phyloP scores from a whole-genome alignment of 2,797 vertebrate species.

The Columba guinea region DNA sequence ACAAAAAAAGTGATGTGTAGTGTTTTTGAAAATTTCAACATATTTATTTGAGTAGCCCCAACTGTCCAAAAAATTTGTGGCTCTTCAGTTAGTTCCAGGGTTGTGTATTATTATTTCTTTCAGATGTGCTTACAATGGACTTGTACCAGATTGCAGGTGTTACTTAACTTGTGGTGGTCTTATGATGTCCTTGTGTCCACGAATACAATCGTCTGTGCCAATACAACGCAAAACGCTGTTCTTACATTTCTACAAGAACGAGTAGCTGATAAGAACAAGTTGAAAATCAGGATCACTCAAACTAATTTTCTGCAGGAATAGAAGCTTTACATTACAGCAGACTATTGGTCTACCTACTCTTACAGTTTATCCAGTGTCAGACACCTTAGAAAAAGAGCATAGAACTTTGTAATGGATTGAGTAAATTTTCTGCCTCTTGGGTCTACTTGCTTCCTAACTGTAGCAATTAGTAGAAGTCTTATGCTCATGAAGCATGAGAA shows the following conservation, averaged over 20 bases:
- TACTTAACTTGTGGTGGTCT: background rate
- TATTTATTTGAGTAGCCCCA: background rate
- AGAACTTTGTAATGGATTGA: background rate
- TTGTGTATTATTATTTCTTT: background rate
- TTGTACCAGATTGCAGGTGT: background rate
- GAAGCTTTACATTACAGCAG: background rate
- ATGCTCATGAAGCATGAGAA: background rate
- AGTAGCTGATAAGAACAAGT: background rate
- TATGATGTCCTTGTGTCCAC: background rate
- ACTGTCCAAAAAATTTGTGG: background rate
- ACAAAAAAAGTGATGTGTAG: background rate
- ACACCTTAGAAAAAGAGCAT: background rate
- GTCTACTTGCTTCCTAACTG: background rate
- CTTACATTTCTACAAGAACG: background rate
- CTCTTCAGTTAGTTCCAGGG: background rate
- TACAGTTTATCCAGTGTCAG: background rate
- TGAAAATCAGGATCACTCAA: background rate
- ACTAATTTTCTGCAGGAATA: background rate
- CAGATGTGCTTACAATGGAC: background rate
- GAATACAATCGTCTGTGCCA: background rate
- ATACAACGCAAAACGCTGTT: background rate
- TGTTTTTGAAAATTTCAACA: background rate
- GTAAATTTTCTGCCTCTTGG: background rate
- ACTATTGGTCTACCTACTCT: background rate
- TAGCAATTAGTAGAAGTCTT: background rate